Evolutionary conservation across 2,113 vertebrate genomes (phyloP).

Genomic region (Crotalus horridus): DNA sequence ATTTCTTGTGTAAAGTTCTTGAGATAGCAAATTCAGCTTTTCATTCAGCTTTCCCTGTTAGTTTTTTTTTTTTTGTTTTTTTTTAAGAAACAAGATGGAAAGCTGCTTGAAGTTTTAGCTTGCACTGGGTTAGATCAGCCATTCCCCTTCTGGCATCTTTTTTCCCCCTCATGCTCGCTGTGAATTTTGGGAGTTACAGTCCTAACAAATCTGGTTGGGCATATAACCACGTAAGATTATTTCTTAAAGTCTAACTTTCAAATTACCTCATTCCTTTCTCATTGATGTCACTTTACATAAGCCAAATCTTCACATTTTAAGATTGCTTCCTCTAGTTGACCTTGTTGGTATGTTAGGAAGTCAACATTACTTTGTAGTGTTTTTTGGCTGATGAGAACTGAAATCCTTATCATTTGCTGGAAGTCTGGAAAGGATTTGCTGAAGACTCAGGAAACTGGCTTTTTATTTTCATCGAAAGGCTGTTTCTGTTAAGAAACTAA

Average conservation of each 20-base stretch:
- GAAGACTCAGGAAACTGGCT: constrained; percentile 19
- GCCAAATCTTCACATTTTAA: constrained; percentile 18
- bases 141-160: background rate
- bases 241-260: background rate
- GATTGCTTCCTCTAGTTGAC: constrained; percentile 21
- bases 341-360: constrained; percentile 24
- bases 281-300: constrained; percentile 21
- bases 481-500: constrained; percentile 39
- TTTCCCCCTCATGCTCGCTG: no score
- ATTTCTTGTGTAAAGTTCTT: background rate
- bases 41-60: no score
- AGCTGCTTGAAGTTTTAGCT: background rate
- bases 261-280: background rate
- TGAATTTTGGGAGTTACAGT: background rate
- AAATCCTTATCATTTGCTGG: constrained; percentile 32
- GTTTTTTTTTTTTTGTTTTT: no score
- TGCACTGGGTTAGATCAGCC: background rate
- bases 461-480: constrained; percentile 22
- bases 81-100: background rate
- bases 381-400: constrained; percentile 28
- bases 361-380: constrained; percentile 25
- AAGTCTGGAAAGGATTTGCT: constrained; percentile 43
- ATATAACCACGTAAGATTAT: background rate
- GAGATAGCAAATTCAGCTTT: background rate
- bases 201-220: background rate